Percentiles rank a stretch among this genome's conserved stretches.
phyloP scores from a whole-genome alignment of 1,140 invertebrate species.

The Aleiodes sp. region DNA sequence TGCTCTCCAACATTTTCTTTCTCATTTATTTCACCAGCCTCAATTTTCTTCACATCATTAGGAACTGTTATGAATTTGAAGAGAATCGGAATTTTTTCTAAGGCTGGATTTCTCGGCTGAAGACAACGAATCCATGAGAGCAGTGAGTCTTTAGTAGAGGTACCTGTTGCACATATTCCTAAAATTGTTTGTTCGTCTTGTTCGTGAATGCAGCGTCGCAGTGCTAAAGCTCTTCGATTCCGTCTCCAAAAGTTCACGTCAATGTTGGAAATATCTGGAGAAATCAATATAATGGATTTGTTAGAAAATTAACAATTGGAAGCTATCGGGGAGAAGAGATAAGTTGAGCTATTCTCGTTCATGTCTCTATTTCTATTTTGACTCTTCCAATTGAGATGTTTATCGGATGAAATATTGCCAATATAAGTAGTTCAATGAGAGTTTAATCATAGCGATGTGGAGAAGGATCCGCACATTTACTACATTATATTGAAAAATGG shows the following conservation, averaged over 20 bases:
- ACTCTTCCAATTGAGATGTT: too few species aligned
- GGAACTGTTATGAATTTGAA: slow-evolving; percentile 68
- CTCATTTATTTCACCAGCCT: slow-evolving; percentile 7
- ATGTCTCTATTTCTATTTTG: too few species aligned
- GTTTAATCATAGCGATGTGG: too few species aligned
- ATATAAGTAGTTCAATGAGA: too few species aligned
- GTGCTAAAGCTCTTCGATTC: slow-evolving; percentile 57
- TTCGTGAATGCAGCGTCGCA: slow-evolving; percentile 80
- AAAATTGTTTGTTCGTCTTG: slow-evolving; percentile 93
- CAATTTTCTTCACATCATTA: slow-evolving; percentile 13
- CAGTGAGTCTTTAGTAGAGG: slow-evolving; percentile 89
- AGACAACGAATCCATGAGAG: slow-evolving; percentile 92
- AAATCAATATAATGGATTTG: too few species aligned
- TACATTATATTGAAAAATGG: too few species aligned
- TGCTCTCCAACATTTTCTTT: neutral
- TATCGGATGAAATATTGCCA: too few species aligned
- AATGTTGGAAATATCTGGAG: slow-evolving; percentile 76
- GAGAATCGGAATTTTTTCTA: slow-evolving; percentile 81
- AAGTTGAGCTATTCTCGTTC: too few species aligned
- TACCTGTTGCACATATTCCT: slow-evolving; percentile 87
- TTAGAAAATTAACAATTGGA: slow-evolving; percentile 38
- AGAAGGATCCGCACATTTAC: too few species aligned
- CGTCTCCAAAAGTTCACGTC: slow-evolving; percentile 69
- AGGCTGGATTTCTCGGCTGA: slow-evolving; percentile 78
- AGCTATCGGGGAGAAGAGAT: too few species aligned